These are phyloP conservation scores for Corythaixoides concolor DNA, from an alignment of 2,113 vertebrate genomes.

Conservation along the genomic window DNA sequence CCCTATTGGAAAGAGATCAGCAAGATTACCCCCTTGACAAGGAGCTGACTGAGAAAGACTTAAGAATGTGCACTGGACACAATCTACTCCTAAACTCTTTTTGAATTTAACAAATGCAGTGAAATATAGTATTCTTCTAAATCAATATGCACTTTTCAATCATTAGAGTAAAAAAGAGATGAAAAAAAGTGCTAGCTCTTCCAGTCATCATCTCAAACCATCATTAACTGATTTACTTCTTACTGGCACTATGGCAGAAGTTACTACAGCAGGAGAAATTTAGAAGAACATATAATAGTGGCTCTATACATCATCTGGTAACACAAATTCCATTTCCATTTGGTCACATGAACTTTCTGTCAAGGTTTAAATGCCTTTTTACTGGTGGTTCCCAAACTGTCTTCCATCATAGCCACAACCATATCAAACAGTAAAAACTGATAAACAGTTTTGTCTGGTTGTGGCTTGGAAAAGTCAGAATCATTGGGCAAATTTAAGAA, in stretches of 20 bases:
- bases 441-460: neutral
- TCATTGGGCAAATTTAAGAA: neutral
- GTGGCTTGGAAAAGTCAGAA: neutral
- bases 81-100: neutral
- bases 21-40: neutral
- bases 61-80: neutral
- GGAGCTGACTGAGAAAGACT: neutral
- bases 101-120: neutral
- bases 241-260: neutral
- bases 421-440: neutral
- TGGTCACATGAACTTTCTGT: neutral
- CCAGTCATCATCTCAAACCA: neutral
- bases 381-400: neutral
- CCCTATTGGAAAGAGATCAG: neutral
- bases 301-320: neutral
- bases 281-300: neutral
- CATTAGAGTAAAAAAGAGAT: neutral
- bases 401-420: neutral
- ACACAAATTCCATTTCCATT: neutral
- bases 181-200: neutral
- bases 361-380: neutral
- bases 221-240: neutral
- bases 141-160: neutral
- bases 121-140: neutral
- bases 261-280: neutral